Evolutionary conservation across 1,140 invertebrate genomes (phyloP).

Genomic region (Myzus persicae): DNA sequence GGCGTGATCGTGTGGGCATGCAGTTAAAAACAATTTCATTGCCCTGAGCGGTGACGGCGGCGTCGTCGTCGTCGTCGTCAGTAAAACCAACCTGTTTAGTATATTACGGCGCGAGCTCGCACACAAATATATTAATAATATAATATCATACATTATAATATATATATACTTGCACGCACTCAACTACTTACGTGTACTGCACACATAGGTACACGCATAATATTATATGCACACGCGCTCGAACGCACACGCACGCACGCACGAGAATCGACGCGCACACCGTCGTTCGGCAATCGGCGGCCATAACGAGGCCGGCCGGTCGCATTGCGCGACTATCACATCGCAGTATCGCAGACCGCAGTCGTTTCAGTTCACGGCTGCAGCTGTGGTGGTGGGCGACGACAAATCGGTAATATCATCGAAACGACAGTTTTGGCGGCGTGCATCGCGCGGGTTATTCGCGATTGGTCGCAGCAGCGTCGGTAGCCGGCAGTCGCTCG

Average conservation of each 20-base stretch:
- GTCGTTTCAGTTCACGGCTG: background rate
- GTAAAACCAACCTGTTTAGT: conserved; percentile 50
- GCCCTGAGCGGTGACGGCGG: background rate
- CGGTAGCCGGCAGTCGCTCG: background rate
- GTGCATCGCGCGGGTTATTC: background rate
- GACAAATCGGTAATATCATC: conserved; percentile 42
- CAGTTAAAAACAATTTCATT: conserved; percentile 52
- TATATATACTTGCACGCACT: conserved; percentile 2
- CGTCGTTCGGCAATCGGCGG: background rate
- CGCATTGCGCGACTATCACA: conserved; percentile 26
- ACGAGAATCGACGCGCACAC: background rate
- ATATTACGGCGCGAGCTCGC: conserved; percentile 33
- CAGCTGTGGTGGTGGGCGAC: background rate
- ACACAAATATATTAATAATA: background rate
- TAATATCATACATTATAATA: background rate
- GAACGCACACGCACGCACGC: background rate
- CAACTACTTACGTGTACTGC: background rate
- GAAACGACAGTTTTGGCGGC: conserved; percentile 32
- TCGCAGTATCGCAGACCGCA: background rate
- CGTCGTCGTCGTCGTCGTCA: background rate
- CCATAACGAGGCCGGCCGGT: conserved; percentile 41
- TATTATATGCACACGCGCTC: background rate
- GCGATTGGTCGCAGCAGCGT: background rate
- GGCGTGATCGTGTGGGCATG: background rate
- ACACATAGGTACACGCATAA: background rate